Evolutionary conservation across 2,113 vertebrate genomes (phyloP).

Genomic region (Cololabis saira): DNA sequence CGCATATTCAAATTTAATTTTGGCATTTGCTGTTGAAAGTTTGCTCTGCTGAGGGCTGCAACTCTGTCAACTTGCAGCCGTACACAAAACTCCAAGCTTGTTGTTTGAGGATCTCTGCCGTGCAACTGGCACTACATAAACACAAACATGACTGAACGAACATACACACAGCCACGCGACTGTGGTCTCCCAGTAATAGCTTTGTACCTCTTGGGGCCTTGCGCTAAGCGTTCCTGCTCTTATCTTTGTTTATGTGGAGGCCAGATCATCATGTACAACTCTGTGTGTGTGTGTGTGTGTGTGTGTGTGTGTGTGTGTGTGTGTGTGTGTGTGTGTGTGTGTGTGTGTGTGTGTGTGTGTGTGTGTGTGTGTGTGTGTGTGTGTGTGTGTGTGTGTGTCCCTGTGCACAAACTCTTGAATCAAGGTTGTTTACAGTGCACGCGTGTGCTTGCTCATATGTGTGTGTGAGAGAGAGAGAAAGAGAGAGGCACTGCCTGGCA

Average conservation of each 20-base stretch:
- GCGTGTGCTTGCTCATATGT: slow-evolving; percentile 39
- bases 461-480: slow-evolving; percentile 62
- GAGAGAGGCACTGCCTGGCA: slow-evolving; percentile 86
- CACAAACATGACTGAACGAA: slow-evolving; percentile 33
- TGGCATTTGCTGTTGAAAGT: slow-evolving; percentile 1
- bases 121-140: slow-evolving; percentile 40
- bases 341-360: slow-evolving; percentile 42
- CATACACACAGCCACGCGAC: slow-evolving; percentile 64
- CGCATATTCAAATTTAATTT: background rate
- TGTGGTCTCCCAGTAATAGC: slow-evolving; percentile 82
- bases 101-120: slow-evolving; percentile 7
- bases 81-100: slow-evolving; percentile 1
- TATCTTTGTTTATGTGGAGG: slow-evolving; percentile 93
- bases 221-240: slow-evolving; percentile 82
- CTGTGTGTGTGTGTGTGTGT: slow-evolving; percentile 27
- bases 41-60: slow-evolving; percentile 15
- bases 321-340: slow-evolving; percentile 37
- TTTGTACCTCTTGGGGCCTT: slow-evolving; percentile 74
- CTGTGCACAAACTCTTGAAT: slow-evolving; percentile 56
- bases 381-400: slow-evolving; percentile 59
- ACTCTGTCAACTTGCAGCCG: slow-evolving; percentile 20
- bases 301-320: slow-evolving; percentile 42
- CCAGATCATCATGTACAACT: slow-evolving; percentile 83
- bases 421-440: slow-evolving; percentile 58
- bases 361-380: slow-evolving; percentile 47